Evolutionary conservation across 2,113 vertebrate genomes (phyloP), one percentile per base, ranked within the genome.

Genomic region (Pollachius pollachius): DNA sequence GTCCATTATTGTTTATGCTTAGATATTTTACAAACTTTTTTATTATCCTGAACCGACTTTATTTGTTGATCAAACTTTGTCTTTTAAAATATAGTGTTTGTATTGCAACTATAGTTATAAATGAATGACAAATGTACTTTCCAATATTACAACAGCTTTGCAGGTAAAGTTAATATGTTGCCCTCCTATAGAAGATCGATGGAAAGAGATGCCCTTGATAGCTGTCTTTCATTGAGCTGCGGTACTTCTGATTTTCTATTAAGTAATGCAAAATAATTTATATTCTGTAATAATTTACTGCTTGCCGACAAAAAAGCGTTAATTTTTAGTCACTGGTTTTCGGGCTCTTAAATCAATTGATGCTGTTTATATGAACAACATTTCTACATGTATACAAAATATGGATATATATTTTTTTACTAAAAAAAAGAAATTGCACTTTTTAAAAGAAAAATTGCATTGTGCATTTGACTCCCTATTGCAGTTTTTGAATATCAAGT

Each of bases 361-460:
- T 87, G 83, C 88, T 86, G 87, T 90, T 90, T 90, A 88, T 88
- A 89, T 85, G 82, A 85, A 88, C 85, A 89, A 90, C 88, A 89
- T 92, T 93, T 93, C 89, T 93, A 93, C 92, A 90, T 91, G 83
- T 86, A 91, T 90, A 89, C 81, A 83, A 89, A 89, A 89, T 89
- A 91, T 86, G 85, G 73, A 92, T 88, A 91, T 91, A 89, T 92
- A 91, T 92, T 91, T 92, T 92, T 90, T 88, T 90, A 92, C 87
- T 91, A 74, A 92, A 88, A 75, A 92, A 89, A 92, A 91, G 86
- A 75, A 91, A 92, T 92, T 92, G 92, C 92, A 93, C 92, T 93
- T 93, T 93, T 89, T 85, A 85, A 86, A 88, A 71, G 90, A 77
- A 89, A 87, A 87, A 82, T 86, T 87, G 89, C 89, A 83, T 84